Conservation (phyloP, 2,113 vertebrate genomes). For the Melanerpes aurifrons region DNA sequence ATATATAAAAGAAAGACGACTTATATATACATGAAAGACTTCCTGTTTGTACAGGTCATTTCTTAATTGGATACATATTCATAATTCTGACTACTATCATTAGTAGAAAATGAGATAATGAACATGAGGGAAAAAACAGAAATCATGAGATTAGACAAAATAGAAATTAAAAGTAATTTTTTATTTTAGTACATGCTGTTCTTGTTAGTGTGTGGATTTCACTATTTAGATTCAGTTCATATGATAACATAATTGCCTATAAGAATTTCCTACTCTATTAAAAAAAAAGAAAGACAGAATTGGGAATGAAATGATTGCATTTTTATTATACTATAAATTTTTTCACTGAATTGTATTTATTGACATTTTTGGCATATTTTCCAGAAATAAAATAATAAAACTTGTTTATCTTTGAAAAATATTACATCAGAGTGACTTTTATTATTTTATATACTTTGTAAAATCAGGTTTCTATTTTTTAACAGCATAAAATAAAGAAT, state of each 20-base stretch:
- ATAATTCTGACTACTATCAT: neutral
- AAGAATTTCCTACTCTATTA: neutral
- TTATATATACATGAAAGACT: neutral
- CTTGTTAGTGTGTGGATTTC: neutral
- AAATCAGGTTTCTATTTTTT: neutral
- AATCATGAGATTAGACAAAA: neutral
- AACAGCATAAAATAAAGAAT: neutral
- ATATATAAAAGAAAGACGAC: neutral
- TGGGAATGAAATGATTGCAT: neutral
- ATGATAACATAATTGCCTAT: neutral
- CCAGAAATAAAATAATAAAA: conserved; percentile 44
- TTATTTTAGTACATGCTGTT: neutral
- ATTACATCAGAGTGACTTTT: conserved; percentile 2
- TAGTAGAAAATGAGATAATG: neutral
- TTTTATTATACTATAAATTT: neutral
- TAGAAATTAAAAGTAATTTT: neutral
- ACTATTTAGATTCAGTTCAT: neutral
- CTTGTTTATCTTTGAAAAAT: conserved; percentile 24
- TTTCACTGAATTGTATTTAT: conserved; percentile 34
- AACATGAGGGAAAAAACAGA: neutral
- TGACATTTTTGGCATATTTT: conserved; percentile 26
- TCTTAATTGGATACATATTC: neutral
- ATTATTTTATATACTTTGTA: neutral
- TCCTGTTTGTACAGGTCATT: neutral
- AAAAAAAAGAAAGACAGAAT: neutral